These are phyloP conservation scores for Fregata magnificens DNA, from an alignment of 2,113 vertebrate species.

Conservation along the genomic window DNA sequence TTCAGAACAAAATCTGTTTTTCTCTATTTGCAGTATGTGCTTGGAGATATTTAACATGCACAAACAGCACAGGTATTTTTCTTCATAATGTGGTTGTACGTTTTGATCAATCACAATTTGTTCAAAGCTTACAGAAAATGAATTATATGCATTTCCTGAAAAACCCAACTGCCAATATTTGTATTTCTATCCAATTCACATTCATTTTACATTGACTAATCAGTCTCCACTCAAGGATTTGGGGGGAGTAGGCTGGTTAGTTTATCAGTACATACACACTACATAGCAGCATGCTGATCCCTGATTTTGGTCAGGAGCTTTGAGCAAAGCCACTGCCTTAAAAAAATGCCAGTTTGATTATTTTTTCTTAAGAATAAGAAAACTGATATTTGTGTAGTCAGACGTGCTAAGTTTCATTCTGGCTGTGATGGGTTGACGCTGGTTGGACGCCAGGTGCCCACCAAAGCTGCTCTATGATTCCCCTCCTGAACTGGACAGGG, in stretches of 20 bases:
- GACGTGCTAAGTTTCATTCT: neutral
- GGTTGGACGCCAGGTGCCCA: no score
- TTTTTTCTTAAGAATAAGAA: neutral
- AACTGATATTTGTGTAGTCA: neutral
- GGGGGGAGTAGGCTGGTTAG: accelerated
- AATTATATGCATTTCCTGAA: neutral
- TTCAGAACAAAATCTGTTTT: neutral
- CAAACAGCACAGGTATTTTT: neutral
- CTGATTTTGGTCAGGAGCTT: neutral
- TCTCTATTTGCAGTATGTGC: neutral
- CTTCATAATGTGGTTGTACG: neutral
- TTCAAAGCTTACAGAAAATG: neutral
- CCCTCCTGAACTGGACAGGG: no score
- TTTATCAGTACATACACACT: neutral
- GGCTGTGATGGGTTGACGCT: no score
- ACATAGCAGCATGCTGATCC: neutral
- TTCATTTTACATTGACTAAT: neutral
- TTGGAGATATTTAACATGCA: neutral
- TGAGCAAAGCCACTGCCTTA: neutral
- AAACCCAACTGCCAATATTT: neutral
- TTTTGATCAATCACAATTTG: neutral
- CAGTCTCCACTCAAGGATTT: neutral
- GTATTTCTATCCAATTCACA: neutral
- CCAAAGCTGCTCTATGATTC: no score
- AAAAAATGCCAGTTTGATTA: neutral